Evolutionary conservation across 2,113 vertebrate species (phyloP), one percentile per base, ranked within the genome.

Genomic region (Lipotes vexillifer): DNA sequence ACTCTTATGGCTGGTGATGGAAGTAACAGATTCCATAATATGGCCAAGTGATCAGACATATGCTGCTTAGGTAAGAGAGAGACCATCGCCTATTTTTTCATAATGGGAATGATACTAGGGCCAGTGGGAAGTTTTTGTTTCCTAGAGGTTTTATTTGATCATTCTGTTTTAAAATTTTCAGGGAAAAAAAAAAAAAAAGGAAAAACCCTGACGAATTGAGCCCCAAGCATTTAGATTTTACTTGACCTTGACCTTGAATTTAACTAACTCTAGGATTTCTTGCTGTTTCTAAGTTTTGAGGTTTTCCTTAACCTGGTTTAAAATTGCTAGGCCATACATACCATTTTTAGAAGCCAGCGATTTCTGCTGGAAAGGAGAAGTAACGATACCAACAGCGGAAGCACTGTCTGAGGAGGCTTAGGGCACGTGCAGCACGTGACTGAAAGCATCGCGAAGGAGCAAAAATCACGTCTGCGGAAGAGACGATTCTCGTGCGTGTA

Each of bases 11-110:
- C 74, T 7, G 96, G 90, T 98, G 97, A 97, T 41, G 96, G 52
- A 94, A 98, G 97, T 97, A 88, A 63, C 89, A 82, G 96, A 97
- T 96, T 97, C 97, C 93, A 14, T 98, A 95, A 82, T 63, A 97
- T 29, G 96, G 97, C 81, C 46, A 94, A 95, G 95, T 81, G 97
- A 97, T 97, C 97, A 97, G 96, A 97, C 97, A 97, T 95, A 5
- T 84, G 93, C 98, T 9, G 85, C 89, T 69, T 94, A 96, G 96
- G 98, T 97, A 97, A 98, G 96, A 97, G 88, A 94, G 96, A 75
- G 90, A 95, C 80, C 87, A 23, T 96, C 92, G 80, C 93, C 93
- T 52, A 0, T 59, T 11, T 68, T 98, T 96, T 96, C 77, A 74
- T 80, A 9, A 27, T 8, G n/a, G 74, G 97, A 95, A 25, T 55